phyloP scores from a whole-genome alignment of 2,113 vertebrate species.

The Copsychus sechellarum region DNA sequence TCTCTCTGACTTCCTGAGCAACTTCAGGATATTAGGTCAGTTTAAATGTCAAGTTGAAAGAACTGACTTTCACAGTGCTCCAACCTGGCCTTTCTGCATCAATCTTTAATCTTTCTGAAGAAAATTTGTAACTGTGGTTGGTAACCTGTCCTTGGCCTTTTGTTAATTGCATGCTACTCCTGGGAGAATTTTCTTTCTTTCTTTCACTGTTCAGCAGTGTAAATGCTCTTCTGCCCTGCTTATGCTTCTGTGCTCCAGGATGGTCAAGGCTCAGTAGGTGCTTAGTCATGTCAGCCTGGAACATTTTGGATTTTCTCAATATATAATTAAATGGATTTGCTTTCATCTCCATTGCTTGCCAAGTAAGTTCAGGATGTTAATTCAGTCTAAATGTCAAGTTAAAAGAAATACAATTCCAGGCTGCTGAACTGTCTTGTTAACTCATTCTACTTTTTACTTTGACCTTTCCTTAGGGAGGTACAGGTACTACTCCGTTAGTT shows the following conservation, averaged over 20 bases:
- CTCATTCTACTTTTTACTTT: slow-evolving; percentile 10
- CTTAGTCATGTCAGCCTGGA: neutral
- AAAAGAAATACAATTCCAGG: neutral
- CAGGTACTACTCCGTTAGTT: neutral
- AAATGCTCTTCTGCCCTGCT: neutral
- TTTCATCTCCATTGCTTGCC: neutral
- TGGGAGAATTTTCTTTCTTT: slow-evolving; percentile 2
- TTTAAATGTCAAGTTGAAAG: slow-evolving; percentile 38
- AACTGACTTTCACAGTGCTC: neutral
- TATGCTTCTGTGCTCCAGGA: neutral
- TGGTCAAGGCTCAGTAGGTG: neutral
- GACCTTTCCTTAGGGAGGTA: slow-evolving; percentile 26
- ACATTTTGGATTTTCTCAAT: neutral
- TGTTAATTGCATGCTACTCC: neutral
- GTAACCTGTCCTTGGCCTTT: neutral
- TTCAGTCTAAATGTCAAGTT: slow-evolving; percentile 38
- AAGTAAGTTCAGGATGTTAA: neutral
- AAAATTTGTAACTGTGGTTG: neutral
- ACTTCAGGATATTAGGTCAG: neutral
- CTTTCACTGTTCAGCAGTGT: neutral
- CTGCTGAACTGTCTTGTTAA: slow-evolving; percentile 23
- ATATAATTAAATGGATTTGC: neutral
- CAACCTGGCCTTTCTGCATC: neutral
- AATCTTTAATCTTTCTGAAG: neutral
- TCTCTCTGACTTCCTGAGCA: neutral